Evolutionary conservation across 2,113 vertebrate genomes (phyloP).

Genomic region (Erythrocercus mccallii): DNA sequence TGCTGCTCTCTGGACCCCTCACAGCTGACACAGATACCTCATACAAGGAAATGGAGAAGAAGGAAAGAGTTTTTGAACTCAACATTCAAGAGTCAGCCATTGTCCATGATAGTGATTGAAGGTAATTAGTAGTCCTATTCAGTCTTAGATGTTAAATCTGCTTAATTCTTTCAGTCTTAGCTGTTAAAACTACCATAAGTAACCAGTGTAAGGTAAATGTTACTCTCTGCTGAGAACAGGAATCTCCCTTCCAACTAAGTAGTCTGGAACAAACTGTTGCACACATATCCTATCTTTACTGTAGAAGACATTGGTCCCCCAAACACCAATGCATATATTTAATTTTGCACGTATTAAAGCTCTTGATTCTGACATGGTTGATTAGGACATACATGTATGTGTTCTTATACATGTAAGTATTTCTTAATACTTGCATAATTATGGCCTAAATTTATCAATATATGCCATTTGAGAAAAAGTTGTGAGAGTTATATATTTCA

Average conservation of each 20-base stretch:
- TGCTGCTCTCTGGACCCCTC: fast-evolving
- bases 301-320: not conserved
- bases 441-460: constrained; percentile 3
- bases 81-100: not conserved
- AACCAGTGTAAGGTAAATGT: not conserved
- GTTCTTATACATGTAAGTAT: no score
- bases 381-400: not conserved
- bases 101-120: not conserved
- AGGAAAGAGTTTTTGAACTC: not conserved
- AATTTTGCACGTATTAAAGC: not conserved
- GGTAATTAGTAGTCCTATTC: not conserved
- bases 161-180: not conserved
- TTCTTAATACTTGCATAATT: constrained; percentile 1
- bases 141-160: not conserved
- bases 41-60: not conserved
- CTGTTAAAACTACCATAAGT: not conserved
- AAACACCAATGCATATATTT: not conserved
- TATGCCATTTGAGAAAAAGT: not conserved
- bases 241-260: not conserved
- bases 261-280: not conserved
- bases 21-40: not conserved
- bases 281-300: not conserved
- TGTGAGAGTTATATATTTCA: not conserved
- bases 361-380: not conserved
- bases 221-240: not conserved